phyloP scores from a whole-genome alignment of 2,888 invertebrate species.

The Epinotia ramella region DNA sequence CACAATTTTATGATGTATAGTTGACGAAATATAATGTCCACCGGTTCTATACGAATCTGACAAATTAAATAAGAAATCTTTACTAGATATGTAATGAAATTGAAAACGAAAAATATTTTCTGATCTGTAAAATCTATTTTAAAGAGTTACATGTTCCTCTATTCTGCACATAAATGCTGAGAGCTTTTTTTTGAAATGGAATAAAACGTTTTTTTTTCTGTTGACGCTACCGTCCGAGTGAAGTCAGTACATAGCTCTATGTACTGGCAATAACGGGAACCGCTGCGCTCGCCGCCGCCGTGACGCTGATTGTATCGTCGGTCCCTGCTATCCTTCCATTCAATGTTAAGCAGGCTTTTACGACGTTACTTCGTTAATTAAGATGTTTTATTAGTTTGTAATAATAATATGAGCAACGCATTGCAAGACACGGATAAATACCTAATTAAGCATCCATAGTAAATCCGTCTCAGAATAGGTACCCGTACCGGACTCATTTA shows the following conservation, averaged over 20 bases:
- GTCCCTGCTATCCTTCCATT: conserved; percentile 49
- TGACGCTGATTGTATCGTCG: conserved; percentile 38
- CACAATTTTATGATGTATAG: neutral
- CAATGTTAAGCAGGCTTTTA: conserved; percentile 52
- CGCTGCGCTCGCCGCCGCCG: conserved; percentile 59
- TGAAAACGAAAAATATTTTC: no score
- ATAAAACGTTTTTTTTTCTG: conserved; percentile 38
- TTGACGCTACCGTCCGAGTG: conserved; percentile 53
- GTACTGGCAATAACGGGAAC: conserved; percentile 76
- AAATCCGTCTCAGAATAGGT: neutral
- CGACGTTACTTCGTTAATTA: conserved; percentile 41
- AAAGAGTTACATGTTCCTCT: no score
- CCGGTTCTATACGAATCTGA: no score
- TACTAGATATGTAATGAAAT: no score
- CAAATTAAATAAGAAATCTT: no score
- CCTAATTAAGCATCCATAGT: conserved; percentile 14
- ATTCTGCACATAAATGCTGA: neutral
- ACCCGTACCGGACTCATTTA: neutral
- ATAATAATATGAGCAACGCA: conserved; percentile 13
- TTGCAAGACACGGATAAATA: conserved; percentile 28
- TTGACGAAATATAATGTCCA: no score
- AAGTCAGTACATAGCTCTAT: conserved; percentile 61
- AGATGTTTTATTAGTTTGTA: conserved; percentile 34
- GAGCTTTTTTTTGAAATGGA: neutral
- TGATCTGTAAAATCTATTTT: no score